Evolutionary conservation across 2,797 vertebrate species (phyloP).

Genomic region (Sebastes vulpes): DNA sequence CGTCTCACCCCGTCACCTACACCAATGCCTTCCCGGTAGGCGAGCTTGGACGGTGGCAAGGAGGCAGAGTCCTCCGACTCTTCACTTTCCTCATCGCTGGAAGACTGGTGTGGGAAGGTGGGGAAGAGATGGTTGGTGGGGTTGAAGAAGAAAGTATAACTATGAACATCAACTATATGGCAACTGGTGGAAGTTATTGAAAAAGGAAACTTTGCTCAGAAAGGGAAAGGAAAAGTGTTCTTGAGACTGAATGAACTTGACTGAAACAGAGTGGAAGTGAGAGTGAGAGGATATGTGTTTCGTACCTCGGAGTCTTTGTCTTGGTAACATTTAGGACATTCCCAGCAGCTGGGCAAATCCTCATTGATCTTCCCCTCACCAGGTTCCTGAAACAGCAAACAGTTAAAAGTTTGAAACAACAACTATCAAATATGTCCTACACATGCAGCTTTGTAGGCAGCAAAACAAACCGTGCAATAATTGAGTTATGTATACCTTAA

Average conservation of each 20-base stretch:
- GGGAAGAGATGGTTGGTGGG: neutral
- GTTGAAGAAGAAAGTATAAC: neutral
- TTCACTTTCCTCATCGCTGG: slow-evolving; percentile 80
- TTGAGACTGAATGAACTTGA: neutral
- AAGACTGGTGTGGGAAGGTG: slow-evolving; percentile 68
- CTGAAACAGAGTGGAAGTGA: neutral
- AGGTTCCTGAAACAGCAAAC: slow-evolving; percentile 86
- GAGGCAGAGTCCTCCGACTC: slow-evolving; percentile 69
- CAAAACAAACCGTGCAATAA: neutral
- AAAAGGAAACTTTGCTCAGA: neutral
- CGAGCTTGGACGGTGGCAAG: slow-evolving; percentile 72
- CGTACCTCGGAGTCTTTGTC: slow-evolving; percentile 89
- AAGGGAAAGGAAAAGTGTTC: neutral
- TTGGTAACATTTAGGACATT: slow-evolving; percentile 96
- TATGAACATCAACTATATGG: neutral
- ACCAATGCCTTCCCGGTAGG: slow-evolving; percentile 79
- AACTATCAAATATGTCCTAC: neutral
- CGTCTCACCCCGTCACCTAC: slow-evolving; percentile 51
- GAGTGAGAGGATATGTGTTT: neutral
- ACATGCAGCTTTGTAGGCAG: neutral
- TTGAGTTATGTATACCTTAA: slow-evolving; percentile 85
- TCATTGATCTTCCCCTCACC: slow-evolving; percentile 94
- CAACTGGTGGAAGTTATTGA: neutral
- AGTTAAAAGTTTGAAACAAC: neutral
- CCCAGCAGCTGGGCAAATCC: slow-evolving; percentile 97